A percentile compares a stretch with the other conserved stretches of the same genome.
phyloP scores from a whole-genome alignment of 2,113 vertebrate species.

The Asarcornis scutulata region DNA sequence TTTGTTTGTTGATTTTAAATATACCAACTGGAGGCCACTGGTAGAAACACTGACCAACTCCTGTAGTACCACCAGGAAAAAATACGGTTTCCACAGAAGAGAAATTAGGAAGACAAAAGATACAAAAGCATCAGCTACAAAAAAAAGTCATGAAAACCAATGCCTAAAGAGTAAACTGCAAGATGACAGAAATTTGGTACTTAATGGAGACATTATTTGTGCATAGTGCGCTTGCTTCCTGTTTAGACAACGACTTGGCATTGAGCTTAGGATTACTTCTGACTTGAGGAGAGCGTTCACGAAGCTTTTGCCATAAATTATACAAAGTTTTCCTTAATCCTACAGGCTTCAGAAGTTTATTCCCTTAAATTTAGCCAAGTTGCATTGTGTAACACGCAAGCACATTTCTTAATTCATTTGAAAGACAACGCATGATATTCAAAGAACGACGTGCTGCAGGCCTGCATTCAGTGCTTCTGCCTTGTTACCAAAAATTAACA shows the following conservation, averaged over 20 bases:
- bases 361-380: neutral
- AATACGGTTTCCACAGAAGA: neutral
- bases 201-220: neutral
- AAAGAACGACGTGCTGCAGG: neutral
- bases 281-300: neutral
- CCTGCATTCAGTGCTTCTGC: neutral
- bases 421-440: neutral
- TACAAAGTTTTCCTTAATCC: neutral
- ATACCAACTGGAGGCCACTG: neutral
- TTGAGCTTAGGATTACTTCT: neutral
- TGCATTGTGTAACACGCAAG: neutral
- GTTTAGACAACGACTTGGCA: neutral
- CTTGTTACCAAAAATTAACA: fast-evolving
- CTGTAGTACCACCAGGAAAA: neutral
- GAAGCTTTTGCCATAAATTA: fast-evolving
- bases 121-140: neutral
- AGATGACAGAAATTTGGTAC: neutral
- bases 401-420: neutral
- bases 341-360: neutral
- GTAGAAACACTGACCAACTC: neutral
- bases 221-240: neutral
- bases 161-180: neutral
- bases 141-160: neutral
- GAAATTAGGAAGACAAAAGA: neutral
- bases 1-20: neutral